phyloP scores from a whole-genome alignment of 2,797 vertebrate species.

The Eospalax fontanierii region DNA sequence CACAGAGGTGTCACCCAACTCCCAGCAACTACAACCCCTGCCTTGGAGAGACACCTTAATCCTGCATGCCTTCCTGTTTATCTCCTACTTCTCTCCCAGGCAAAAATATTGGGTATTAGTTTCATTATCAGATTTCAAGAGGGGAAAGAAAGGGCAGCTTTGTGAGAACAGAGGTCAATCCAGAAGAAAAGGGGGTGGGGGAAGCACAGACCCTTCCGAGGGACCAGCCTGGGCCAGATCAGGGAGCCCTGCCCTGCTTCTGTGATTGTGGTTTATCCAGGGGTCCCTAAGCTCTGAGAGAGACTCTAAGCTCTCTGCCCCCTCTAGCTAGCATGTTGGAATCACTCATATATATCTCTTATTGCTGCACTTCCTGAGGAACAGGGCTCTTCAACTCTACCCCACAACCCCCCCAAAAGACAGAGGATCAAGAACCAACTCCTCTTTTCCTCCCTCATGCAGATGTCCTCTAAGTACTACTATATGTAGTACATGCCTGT shows the following conservation, averaged over 20 bases:
- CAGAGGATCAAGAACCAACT: background rate
- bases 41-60: conserved; percentile 88
- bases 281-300: background rate
- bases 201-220: background rate
- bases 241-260: background rate
- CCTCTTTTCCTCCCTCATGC: background rate
- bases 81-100: conserved; percentile 85
- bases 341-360: accelerated
- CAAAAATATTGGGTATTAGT: conserved; percentile 88
- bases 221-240: background rate
- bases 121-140: conserved; percentile 89
- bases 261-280: background rate
- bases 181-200: background rate
- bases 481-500: background rate
- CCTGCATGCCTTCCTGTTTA: conserved; percentile 90
- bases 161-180: conserved; percentile 77
- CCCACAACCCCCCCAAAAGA: background rate
- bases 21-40: conserved; percentile 84
- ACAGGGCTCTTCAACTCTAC: background rate
- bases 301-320: background rate
- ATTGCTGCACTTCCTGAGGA: background rate
- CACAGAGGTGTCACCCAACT: conserved; percentile 83
- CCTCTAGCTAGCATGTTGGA: background rate
- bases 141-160: conserved; percentile 78
- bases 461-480: background rate